Conservation (phyloP, 2,888 invertebrate species). For the Patella depressa region DNA sequence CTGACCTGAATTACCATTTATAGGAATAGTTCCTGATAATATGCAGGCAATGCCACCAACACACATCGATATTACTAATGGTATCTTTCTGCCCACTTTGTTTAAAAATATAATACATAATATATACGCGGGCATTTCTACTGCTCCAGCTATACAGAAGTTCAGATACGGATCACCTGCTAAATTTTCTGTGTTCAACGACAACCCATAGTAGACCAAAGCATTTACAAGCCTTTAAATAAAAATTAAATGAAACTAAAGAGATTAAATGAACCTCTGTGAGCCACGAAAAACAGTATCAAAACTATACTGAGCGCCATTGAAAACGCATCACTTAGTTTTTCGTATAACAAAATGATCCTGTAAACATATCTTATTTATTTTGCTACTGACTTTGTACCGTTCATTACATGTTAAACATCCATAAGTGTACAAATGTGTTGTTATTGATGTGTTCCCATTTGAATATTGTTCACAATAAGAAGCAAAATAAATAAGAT, state of each 20-base stretch:
- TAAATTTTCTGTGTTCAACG: constrained; percentile 54
- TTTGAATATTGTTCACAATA: no score
- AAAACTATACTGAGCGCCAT: no score
- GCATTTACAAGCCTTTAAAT: constrained; percentile 49
- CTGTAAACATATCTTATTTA: no score
- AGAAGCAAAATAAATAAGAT: no score
- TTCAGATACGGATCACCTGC: constrained; percentile 53
- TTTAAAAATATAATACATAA: constrained; percentile 46
- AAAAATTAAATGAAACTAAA: neutral
- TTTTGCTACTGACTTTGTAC: no score
- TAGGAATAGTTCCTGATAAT: constrained; percentile 29
- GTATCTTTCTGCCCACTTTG: constrained; percentile 43
- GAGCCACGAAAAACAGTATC: no score
- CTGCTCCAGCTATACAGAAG: constrained; percentile 52
- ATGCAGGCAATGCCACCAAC: constrained; percentile 71
- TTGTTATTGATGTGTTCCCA: no score
- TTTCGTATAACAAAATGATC: no score
- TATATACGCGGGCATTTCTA: constrained; percentile 52
- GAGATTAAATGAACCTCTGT: no score
- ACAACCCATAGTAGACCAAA: constrained; percentile 56
- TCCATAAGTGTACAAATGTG: no score
- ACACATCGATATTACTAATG: constrained; percentile 44
- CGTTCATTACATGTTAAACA: no score
- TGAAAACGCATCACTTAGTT: no score
- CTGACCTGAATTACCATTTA: constrained; percentile 10